These are phyloP conservation scores for Danio rerio DNA, from an alignment of 2,113 vertebrate genomes.

Conservation along the genomic window GRCz12tu NC_133181.1:16960501-16961000, in stretches of 20 bases:
- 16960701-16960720: neutral
- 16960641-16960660: neutral
- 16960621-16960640: neutral
- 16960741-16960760: neutral
- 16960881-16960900: no score
- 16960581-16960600: neutral
- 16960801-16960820: neutral
- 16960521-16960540: neutral
- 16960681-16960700: neutral
- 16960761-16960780: neutral
- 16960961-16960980: no score
- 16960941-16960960: no score
- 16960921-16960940: no score
- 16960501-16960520: neutral
- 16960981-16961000: no score
- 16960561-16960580: neutral
- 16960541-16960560: neutral
- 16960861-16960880: no score
- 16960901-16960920: no score
- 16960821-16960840: neutral
- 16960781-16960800: neutral
- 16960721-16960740: neutral
- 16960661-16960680: conserved; percentile 18
- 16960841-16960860: no score
- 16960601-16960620: neutral